Evolutionary conservation across 2,113 vertebrate genomes (phyloP), one percentile per base, ranked within the genome.

Genomic region (Micromys minutus): DNA sequence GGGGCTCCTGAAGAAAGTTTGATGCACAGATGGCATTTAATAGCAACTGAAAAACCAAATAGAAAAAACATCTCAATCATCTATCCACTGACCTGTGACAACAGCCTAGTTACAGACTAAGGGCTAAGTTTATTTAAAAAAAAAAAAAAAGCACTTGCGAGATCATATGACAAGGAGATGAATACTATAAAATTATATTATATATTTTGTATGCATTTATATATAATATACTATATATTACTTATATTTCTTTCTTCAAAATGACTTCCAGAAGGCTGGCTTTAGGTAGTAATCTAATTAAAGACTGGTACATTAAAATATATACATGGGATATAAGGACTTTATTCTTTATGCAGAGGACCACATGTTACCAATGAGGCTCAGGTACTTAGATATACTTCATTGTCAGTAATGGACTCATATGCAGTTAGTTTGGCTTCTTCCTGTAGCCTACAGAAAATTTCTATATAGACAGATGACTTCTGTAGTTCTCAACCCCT

Each of bases 381-480:
- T 92, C 36, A 19, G 39, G 11, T 47, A 87, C 34, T 16, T 22
- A 39, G 24, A 71, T 79, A n/a, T 13, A 52, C 36, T 42, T 10
- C 19, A 77, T 3, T 22, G 8, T 80, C 87, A 67, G 89, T 69
- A 79, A 87, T 55, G 79, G 71, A 12, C 45, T 83, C 39, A 76
- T 1, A 26, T 10, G 15, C 0, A 39, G 19, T 57, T 77, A 50
- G 16, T 57, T 93, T 80, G 77, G 26, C 50, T 81, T 24, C 12
- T 79, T 57, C n/a, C 55, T 47, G 1, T 6, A 85, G 26, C 8
- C 34, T 79, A 26, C 1, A 67, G 31, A 80, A 16, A 63, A 16
- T 85, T 81, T 86, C 75, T 90, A 45, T 86, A 85, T 50, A 71
- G 36, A 26, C 89, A 85, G 90, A 29, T 85, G 65, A 72, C 13